Conservation (phyloP, 2,888 invertebrate genomes). For the Hypomecis punctinalis region DNA sequence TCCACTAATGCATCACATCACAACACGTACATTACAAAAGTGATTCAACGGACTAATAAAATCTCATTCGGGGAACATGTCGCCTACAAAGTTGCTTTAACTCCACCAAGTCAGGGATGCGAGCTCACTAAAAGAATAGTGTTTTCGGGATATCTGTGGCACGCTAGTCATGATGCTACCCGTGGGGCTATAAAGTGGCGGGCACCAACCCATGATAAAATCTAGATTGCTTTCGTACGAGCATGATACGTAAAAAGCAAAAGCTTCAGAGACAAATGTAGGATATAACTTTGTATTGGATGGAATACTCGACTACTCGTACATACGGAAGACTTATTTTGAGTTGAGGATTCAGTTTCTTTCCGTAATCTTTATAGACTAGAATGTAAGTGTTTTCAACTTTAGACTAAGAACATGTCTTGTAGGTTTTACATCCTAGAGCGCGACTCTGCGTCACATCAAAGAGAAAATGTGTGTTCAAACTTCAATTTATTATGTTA, state of each 20-base stretch:
- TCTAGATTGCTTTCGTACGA: slow-evolving; percentile 61
- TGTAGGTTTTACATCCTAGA: too few relatives aligned
- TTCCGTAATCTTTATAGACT: too few relatives aligned
- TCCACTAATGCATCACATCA: neutral
- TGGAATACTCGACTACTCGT: neutral
- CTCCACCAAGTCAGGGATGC: slow-evolving; percentile 38
- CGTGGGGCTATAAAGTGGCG: slow-evolving; percentile 56
- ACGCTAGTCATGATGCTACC: slow-evolving; percentile 50
- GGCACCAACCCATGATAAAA: slow-evolving; percentile 61
- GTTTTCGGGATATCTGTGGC: slow-evolving; percentile 48
- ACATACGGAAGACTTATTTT: too few relatives aligned
- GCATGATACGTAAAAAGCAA: slow-evolving; percentile 54
- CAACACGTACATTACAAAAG: neutral
- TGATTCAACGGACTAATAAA: neutral
- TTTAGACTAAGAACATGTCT: too few relatives aligned
- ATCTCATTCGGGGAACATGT: slow-evolving; percentile 25
- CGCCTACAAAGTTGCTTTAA: slow-evolving; percentile 34
- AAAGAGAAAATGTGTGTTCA: too few relatives aligned
- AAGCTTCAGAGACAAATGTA: slow-evolving; percentile 15
- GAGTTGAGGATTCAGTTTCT: too few relatives aligned
- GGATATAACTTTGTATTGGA: slow-evolving; percentile 3
- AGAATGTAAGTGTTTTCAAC: too few relatives aligned
- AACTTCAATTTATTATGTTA: too few relatives aligned
- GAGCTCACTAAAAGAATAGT: slow-evolving; percentile 47
- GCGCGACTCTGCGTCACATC: too few relatives aligned